Conservation (phyloP, 2,113 vertebrate species). For the Gallinago undulata region DNA sequence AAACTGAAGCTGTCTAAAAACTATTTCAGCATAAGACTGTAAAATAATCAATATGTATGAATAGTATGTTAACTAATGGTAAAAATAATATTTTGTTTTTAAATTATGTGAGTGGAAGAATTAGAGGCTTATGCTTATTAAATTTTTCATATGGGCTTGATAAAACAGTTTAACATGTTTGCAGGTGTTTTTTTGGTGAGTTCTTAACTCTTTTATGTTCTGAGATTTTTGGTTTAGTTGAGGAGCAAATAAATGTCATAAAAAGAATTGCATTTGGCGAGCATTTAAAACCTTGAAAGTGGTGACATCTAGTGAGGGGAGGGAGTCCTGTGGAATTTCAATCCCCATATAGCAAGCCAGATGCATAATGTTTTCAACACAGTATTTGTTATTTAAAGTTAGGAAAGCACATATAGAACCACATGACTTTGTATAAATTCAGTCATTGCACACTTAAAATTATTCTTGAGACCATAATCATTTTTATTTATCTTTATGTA, state of each 20-base stretch:
- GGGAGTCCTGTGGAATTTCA: not conserved
- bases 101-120: not conserved
- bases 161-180: not conserved
- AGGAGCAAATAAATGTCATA: not conserved
- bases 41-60: not conserved
- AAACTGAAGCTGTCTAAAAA: not conserved
- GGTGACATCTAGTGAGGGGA: not conserved
- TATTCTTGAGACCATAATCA: not conserved
- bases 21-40: not conserved
- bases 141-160: not conserved
- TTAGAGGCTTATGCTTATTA: not conserved
- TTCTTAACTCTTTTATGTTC: not conserved
- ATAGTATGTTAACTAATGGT: not conserved
- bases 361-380: not conserved
- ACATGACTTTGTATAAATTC: not conserved
- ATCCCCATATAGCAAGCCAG: not conserved
- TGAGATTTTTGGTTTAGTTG: not conserved
- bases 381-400: not conserved
- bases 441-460: not conserved
- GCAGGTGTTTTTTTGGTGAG: not conserved
- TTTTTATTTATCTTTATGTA: not conserved
- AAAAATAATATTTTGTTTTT: not conserved
- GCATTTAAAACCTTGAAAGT: not conserved
- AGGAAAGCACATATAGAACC: not conserved
- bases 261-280: not conserved